Evolutionary conservation across 2,113 vertebrate species (phyloP), one percentile per base, ranked within the genome.

Genomic region (Thomomys bottae): DNA sequence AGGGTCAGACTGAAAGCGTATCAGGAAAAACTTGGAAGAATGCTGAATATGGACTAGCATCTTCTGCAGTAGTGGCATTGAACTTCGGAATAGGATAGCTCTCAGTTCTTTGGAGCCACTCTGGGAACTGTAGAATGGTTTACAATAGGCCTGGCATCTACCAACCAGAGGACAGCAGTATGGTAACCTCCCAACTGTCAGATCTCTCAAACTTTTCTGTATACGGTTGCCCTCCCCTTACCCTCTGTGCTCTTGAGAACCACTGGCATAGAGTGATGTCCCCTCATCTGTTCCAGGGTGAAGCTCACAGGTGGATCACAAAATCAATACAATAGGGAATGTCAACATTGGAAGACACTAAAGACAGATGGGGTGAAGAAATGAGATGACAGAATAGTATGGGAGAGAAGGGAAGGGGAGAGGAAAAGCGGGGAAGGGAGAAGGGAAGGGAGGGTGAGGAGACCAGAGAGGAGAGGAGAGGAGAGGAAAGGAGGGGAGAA

Each of bases 381-480:
- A 76, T 14, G 66, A 23, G 28, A 9, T n/a, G n/a, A n/a, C 21
- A 3, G 57, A 4, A 34, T 32, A 1, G n/a, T 1, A 18, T n/a
- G 21, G n/a, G 21, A n/a, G 6, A n/a, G 18, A 36, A 63, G 36
- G 6, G 12, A 20, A 3, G 6, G 2, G 6, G 28, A 20, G 9
- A 21, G 7, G 8, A 36, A 9, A 9, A 11, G 1, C 32, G 6
- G 24, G 9, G 8, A 24, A 24, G 5, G 59, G 12, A 11, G 61
- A 6, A 8, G 9, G 21, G 4, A 21, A 1, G 20, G 24, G 3
- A 3, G 5, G 32, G 40, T 0, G 36, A 11, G 6, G 20, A 2
- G 14, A n/a, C n/a, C n/a, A n/a, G n/a, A n/a, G 2, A 6, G 54
- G 3, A 8, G 1, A 3, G 0, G 2, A 23, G 40, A 36, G n/a